Evolutionary conservation across 2,888 invertebrate species (phyloP), one percentile per base, ranked within the genome.

Genomic region (Trissoscelio sp.): DNA sequence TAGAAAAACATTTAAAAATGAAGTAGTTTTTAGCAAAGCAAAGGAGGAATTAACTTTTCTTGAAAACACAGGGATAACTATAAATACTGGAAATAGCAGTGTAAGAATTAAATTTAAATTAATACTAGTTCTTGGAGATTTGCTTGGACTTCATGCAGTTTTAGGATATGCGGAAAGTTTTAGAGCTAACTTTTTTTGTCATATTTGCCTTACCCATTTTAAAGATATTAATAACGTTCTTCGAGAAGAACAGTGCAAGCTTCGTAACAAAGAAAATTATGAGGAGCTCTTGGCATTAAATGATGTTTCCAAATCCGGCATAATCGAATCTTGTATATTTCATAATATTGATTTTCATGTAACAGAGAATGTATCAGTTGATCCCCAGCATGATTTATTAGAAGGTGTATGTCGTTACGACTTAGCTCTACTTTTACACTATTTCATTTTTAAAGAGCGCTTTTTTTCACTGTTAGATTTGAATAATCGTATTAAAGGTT

Each of bases 351-450:
- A 48, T 58, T 79, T 57, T 53, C 72, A 58, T 46, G 51, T 66
- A 20, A 53, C 64, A 1, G 31, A 69, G 2, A 84, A 85, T 79
- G 20, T 53, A 12, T 46, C 39, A 55, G 82, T 83, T 11, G 83
- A 85, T 55, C 34, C 64, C 12, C 81, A 83, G 77, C 85, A 86
- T 60, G 84, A 86, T 55, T 11, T 83, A 4, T 31, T 75, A 0
- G 83, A 85, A 66, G 85, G 86, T 0, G 48, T 82, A n/a, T 83
- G 79, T 34, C 82, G 79, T 11, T 85, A 84, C 69, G 83, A 83
- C 53, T 34, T 85, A 28, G 72, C 64, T 3, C 18, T 66, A 9
- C 64, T 86, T 18, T 80, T 85, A 28, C 69, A 85, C 44, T 11
- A 78, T 44, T 84, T 79, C 4, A 57, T 86, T 42, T 69, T 34